Percentiles rank a stretch among this genome's conserved stretches.
phyloP scores from a whole-genome alignment of 2,888 invertebrate species.

The Acrocyrtus sp. region DNA sequence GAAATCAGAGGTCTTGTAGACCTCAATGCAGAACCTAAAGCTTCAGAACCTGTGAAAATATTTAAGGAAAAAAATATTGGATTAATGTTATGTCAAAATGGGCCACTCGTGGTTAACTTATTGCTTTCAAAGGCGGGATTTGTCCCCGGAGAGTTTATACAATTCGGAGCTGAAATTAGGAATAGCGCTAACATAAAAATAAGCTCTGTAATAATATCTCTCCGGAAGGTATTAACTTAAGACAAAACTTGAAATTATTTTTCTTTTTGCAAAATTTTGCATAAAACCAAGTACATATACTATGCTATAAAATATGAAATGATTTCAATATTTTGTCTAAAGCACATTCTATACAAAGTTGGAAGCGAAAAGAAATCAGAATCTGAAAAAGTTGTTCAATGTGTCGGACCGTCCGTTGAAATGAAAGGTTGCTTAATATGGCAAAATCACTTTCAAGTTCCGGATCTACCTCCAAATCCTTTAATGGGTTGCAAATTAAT shows the following conservation, averaged over 20 bases:
- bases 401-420: slow-evolving; percentile 49
- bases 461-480: slow-evolving; percentile 40
- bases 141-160: slow-evolving; percentile 64
- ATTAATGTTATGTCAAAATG: slow-evolving; percentile 64
- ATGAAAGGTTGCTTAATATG: slow-evolving; percentile 44
- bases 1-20: slow-evolving; percentile 64
- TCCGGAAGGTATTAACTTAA: slow-evolving; percentile 35
- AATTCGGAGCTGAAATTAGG: slow-evolving; percentile 64
- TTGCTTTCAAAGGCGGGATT: slow-evolving; percentile 64
- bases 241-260: not conserved
- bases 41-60: slow-evolving; percentile 62
- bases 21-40: slow-evolving; percentile 64
- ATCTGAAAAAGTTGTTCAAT: slow-evolving; percentile 40
- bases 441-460: slow-evolving; percentile 51
- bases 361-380: slow-evolving; percentile 41
- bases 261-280: not conserved
- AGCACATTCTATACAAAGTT: slow-evolving; percentile 42
- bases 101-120: slow-evolving; percentile 64
- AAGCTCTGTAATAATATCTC: slow-evolving; percentile 42
- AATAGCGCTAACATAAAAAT: slow-evolving; percentile 59
- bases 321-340: not conserved
- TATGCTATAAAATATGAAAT: not conserved
- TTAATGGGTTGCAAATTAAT: slow-evolving; percentile 39
- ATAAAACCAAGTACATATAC: not conserved
- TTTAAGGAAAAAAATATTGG: slow-evolving; percentile 64